These are phyloP conservation scores for Phrynocephalus vlangalii DNA, from an alignment of 2,797 vertebrate genomes.

Conservation along the genomic window DNA sequence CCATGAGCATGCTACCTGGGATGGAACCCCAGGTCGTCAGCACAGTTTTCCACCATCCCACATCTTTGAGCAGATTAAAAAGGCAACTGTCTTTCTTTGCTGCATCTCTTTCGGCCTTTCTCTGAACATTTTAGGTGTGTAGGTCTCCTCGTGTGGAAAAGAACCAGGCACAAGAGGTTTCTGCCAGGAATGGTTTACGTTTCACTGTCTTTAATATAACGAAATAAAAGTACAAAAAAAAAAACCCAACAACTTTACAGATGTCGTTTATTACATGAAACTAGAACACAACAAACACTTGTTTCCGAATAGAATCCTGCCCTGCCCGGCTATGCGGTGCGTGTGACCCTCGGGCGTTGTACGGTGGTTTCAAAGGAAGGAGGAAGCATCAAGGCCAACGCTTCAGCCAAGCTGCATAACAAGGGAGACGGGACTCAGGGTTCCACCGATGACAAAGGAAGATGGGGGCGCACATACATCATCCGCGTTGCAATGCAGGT, in stretches of 20 bases:
- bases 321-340: constrained; percentile 63
- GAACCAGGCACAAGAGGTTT: constrained; percentile 56
- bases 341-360: constrained; percentile 61
- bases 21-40: too few relatives aligned
- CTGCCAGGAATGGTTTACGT: constrained; percentile 68
- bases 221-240: constrained; percentile 76
- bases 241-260: constrained; percentile 69
- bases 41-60: too few relatives aligned
- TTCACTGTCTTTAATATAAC: constrained; percentile 78
- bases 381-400: constrained; percentile 66
- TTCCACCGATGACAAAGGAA: neutral
- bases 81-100: neutral
- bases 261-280: constrained; percentile 73
- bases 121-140: neutral
- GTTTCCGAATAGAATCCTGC: constrained; percentile 66
- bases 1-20: too few relatives aligned
- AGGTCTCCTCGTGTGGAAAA: neutral
- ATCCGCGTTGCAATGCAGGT: neutral
- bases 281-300: constrained; percentile 70
- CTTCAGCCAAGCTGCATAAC: constrained; percentile 46
- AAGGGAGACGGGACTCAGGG: constrained; percentile 32
- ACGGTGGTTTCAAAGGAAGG: constrained; percentile 57
- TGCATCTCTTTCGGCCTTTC: neutral
- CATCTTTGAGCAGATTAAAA: neutral
- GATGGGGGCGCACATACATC: neutral